phyloP scores from a whole-genome alignment of 1,140 invertebrate species.

The Anastrepha obliqua region DNA sequence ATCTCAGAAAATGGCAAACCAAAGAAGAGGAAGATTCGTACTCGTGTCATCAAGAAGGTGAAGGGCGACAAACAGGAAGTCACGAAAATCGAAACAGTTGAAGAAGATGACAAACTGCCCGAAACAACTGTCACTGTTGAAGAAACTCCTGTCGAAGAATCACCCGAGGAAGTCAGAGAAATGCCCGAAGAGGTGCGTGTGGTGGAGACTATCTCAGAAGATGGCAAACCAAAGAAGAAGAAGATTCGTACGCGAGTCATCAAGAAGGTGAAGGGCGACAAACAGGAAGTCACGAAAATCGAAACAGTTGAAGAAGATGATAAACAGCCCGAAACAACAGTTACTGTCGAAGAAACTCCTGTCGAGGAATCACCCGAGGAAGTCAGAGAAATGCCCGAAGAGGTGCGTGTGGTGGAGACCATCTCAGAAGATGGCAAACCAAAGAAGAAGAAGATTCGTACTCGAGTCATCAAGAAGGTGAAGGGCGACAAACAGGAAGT shows the following conservation, averaged over 20 bases:
- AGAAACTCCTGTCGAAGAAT: constrained; percentile 57
- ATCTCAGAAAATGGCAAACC: constrained; percentile 48
- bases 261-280: constrained; percentile 57
- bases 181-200: constrained; percentile 59
- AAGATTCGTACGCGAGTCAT: constrained; percentile 54
- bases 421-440: constrained; percentile 58
- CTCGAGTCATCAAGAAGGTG: constrained; percentile 64
- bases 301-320: constrained; percentile 57
- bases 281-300: constrained; percentile 58
- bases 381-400: constrained; percentile 72
- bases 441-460: constrained; percentile 64
- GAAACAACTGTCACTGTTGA: constrained; percentile 54
- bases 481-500: constrained; percentile 65
- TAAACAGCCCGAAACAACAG: constrained; percentile 61
- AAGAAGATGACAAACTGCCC: constrained; percentile 60
- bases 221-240: constrained; percentile 61
- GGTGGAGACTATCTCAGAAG: constrained; percentile 63
- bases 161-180: constrained; percentile 48
- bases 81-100: constrained; percentile 61
- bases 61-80: constrained; percentile 64
- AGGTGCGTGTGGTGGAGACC: constrained; percentile 57
- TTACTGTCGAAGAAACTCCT: constrained; percentile 53
- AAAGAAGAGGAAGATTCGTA: constrained; percentile 65
- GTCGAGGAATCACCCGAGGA: constrained; percentile 55
- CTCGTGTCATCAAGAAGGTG: constrained; percentile 64